A percentile compares a stretch with the other conserved stretches of the same genome.
phyloP scores from a whole-genome alignment of 2,797 vertebrate species.

The Echiichthys vipera region DNA sequence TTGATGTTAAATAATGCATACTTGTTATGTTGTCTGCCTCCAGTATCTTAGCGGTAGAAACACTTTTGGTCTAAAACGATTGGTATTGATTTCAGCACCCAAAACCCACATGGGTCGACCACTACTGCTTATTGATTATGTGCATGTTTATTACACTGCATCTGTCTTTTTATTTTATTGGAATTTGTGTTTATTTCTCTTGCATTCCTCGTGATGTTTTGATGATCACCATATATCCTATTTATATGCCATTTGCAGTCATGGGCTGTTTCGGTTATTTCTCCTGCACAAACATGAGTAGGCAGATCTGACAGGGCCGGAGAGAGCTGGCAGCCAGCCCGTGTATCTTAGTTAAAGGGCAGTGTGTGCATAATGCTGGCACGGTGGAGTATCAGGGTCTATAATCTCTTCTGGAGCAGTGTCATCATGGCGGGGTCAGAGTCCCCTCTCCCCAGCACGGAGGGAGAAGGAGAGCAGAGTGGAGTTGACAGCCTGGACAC shows the following conservation, averaged over 20 bases:
- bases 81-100: conserved; percentile 51
- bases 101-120: conserved; percentile 33
- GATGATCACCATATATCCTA: background rate
- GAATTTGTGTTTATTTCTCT: conserved; percentile 18
- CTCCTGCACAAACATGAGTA: conserved; percentile 50
- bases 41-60: conserved; percentile 27
- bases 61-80: conserved; percentile 40
- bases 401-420: conserved; percentile 78
- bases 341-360: conserved; percentile 75
- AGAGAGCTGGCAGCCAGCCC: conserved; percentile 72
- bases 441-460: conserved; percentile 54
- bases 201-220: background rate
- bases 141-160: conserved; percentile 29
- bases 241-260: conserved; percentile 23
- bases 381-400: conserved; percentile 71
- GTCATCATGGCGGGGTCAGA: conserved; percentile 79
- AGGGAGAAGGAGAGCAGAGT: conserved; percentile 65
- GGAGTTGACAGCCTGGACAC: conserved; percentile 73
- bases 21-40: conserved; percentile 37
- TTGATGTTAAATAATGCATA: conserved; percentile 36
- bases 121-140: conserved; percentile 33
- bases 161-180: conserved; percentile 21
- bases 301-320: conserved; percentile 64
- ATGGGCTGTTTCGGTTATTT: conserved; percentile 31
- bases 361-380: conserved; percentile 77